Evolutionary conservation across 2,113 vertebrate species (phyloP), one percentile per base, ranked within the genome.

Genomic region (Callorhinus ursinus): DNA sequence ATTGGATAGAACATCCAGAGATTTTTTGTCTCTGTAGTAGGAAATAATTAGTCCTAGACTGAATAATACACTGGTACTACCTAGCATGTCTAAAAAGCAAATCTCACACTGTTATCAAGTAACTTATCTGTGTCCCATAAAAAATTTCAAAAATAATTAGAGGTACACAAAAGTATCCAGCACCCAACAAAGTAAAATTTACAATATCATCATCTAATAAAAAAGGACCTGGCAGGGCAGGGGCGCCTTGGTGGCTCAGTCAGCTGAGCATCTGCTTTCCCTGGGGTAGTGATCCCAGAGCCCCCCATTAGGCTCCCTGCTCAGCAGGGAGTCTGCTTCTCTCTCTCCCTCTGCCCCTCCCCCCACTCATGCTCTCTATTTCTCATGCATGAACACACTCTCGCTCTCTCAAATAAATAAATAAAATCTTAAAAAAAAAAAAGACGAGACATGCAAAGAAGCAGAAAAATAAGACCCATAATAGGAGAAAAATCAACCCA

Each of bases 91-190:
- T 74, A 53, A 74, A 74, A 42, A 88, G 28, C 18, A 86, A 71
- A 11, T 51, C 90, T 15, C 14, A 83, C 39, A 39, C 22, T 74
- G 26, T 59, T 95, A 80, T 49, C 63, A 80, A 95, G 46, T 74
- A 84, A 67, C n/a, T 51, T 80, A 86, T 42, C 26, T 42, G 4
- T 82, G 24, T 61, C 74, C 51, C n/a, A 93, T 49, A 95, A 93
- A 14, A 92, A 93, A 90, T 83, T 16, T 93, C 65, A 93, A 63
- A 46, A 33, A 81, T 49, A 69, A 69, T 82, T 90, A 95, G 33
- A 63, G 21, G 42, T 82, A 69, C 39, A 33, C 11, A 55, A 53
- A 86, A 93, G 77, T 21, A 63, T 21, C 28, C 57, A 71, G 49
- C 2, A 57, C 8, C 9, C 69, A 71, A 46, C 16, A 69, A 85